A percentile compares a stretch with the other conserved stretches of the same genome.
These are phyloP conservation scores for Maniola hyperantus DNA, from an alignment of 2,888 invertebrate species.

Conservation along the genomic window DNA sequence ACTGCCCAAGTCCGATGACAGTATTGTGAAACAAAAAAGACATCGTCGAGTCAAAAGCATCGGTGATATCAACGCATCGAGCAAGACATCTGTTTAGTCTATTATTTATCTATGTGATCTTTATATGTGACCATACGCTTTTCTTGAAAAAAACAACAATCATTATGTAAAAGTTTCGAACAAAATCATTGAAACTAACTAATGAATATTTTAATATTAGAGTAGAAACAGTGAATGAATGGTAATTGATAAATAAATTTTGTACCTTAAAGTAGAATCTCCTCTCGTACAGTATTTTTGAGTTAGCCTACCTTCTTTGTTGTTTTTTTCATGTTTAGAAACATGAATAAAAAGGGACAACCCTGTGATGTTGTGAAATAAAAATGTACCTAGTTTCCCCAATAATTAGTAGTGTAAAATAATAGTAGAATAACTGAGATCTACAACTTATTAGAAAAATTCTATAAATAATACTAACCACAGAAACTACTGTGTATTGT, in stretches of 20 bases:
- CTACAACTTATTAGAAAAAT: background rate
- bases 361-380: conserved; percentile 10
- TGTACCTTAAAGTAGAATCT: conserved; percentile 11
- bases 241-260: conserved; percentile 3
- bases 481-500: background rate
- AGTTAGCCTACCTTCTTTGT: background rate
- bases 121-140: no score
- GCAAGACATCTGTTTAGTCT: conserved; percentile 68
- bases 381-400: conserved; percentile 3
- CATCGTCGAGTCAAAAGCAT: conserved; percentile 88
- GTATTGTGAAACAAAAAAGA: conserved; percentile 75
- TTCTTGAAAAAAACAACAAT: background rate
- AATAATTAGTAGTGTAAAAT: conserved; percentile 3
- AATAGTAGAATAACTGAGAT: conserved; percentile 1
- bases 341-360: background rate
- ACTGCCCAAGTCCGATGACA: conserved; percentile 75
- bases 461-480: background rate
- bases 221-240: conserved; percentile 8
- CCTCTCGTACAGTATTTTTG: background rate
- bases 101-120: background rate
- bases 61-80: conserved; percentile 87
- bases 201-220: conserved; percentile 1
- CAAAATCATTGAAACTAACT: background rate
- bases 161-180: background rate
- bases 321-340: background rate